Base-by-base conservation (phyloP, 1,140 invertebrate genomes). In the Heliconius congener region DNA sequence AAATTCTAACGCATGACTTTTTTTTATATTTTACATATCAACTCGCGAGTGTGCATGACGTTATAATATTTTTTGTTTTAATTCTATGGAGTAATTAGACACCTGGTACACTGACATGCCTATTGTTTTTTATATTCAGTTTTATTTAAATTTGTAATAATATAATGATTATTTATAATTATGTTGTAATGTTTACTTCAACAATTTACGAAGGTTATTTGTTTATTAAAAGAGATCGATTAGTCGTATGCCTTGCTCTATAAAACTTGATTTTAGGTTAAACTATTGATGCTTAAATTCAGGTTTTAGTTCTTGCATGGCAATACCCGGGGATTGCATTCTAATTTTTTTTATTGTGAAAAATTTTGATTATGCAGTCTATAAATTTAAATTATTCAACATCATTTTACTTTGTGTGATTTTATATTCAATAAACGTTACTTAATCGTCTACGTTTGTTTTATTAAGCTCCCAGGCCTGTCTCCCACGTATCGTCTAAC, bases 311-410 rank as follows among this genome's bases (percentile, higher is more conserved):
- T 84, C 81, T 82, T 93, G 93, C 93, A 94, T 94, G 92, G 91
- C 91, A 93, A 91, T 86, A 87, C 89, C 88, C 87, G 86, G 88
- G 86, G 87, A 83, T 91, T 94, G 93, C 93, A 89, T 93, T 91
- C 91, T 88, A 86, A 88, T 91, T 94, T 94, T 94, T 93, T 88
- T 82, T 85, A 83, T 30, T 66, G 60, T 81, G 87, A 88, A 94
- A 94, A 94, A 93, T 91, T 94, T 90, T 93, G 91, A 93, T 93
- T 91, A 94, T 93, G 93, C 91, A 93, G 89, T 91, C 93, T 89
- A 83, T 87, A 86, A 85, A 85, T 87, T 87, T 84, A 81, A 73
- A 86, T 86, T 80, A 86, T 76, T 57, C 50, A 39, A 77, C 78
- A 81, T 85, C 86, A 81, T 85, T 88, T 86, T 87, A 86, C 83